phyloP scores from a whole-genome alignment of 2,888 invertebrate species.

The Lasioglossum oenotherae region DNA sequence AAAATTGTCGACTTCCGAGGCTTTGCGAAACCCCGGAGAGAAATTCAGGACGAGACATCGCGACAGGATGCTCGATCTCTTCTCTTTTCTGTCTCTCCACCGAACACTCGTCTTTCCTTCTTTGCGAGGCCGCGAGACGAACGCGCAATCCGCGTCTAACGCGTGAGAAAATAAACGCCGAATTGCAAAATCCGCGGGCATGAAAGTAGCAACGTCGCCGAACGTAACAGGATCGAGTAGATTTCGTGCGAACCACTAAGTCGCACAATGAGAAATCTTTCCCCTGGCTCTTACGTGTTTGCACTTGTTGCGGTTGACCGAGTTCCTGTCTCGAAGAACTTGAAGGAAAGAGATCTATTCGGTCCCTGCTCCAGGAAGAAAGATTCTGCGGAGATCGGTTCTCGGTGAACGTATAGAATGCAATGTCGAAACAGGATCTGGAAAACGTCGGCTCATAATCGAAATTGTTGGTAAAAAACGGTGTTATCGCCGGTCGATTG shows the following conservation, averaged over 20 bases:
- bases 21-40: constrained; percentile 45
- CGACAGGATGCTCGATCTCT: constrained; percentile 13
- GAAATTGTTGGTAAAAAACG: background rate
- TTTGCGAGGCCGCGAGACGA: background rate
- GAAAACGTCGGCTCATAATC: background rate
- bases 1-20: constrained; percentile 25
- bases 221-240: background rate
- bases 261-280: constrained; percentile 7
- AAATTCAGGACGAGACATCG: constrained; percentile 58
- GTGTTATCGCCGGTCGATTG: background rate
- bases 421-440: background rate
- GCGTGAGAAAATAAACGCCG: constrained; percentile 7
- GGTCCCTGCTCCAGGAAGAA: background rate
- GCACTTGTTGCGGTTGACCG: constrained; percentile 1
- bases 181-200: constrained; percentile 10
- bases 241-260: background rate
- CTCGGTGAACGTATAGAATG: background rate
- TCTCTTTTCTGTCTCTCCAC: background rate
- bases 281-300: background rate
- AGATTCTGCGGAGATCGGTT: background rate
- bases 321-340: background rate
- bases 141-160: background rate
- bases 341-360: background rate
- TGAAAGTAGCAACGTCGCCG: background rate
- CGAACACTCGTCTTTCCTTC: background rate